Conservation (phyloP, 2,113 vertebrate genomes). For the Trochalopteron elliotii region DNA sequence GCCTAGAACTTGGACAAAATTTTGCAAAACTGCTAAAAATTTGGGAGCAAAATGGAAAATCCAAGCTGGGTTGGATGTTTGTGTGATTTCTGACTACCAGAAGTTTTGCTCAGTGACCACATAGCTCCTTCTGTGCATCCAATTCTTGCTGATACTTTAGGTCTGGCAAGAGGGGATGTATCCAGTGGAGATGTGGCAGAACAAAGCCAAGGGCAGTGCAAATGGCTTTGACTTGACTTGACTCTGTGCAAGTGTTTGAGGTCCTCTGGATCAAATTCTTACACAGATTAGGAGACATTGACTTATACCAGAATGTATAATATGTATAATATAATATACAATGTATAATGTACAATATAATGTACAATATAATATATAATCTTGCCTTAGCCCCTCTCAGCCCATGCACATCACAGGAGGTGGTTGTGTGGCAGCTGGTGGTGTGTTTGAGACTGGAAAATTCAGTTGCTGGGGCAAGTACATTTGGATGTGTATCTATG, state of each 20-base stretch:
- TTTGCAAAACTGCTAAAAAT: not conserved
- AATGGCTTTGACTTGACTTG: not conserved
- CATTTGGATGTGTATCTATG: accelerated
- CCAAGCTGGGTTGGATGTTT: not conserved
- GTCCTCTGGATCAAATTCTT: not conserved
- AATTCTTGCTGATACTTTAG: not conserved
- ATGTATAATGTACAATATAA: too few relatives aligned
- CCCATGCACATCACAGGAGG: not conserved
- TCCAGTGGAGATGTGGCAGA: not conserved
- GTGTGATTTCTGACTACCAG: not conserved
- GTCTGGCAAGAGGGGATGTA: not conserved
- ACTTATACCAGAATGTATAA: not conserved
- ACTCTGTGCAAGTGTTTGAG: not conserved
- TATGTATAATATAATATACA: too few relatives aligned
- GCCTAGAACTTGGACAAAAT: not conserved
- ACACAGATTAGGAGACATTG: not conserved
- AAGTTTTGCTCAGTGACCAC: not conserved
- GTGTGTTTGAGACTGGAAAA: not conserved
- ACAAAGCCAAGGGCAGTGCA: not conserved
- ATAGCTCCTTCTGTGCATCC: not conserved
- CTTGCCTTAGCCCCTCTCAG: not conserved
- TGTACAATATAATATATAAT: too few relatives aligned
- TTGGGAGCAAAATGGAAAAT: not conserved
- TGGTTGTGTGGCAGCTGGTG: not conserved
- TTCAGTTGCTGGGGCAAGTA: not conserved